Percentiles rank a stretch among this genome's conserved stretches.
Evolutionary conservation across 2,113 vertebrate genomes (phyloP).

Genomic region (Narcine bancroftii): DNA sequence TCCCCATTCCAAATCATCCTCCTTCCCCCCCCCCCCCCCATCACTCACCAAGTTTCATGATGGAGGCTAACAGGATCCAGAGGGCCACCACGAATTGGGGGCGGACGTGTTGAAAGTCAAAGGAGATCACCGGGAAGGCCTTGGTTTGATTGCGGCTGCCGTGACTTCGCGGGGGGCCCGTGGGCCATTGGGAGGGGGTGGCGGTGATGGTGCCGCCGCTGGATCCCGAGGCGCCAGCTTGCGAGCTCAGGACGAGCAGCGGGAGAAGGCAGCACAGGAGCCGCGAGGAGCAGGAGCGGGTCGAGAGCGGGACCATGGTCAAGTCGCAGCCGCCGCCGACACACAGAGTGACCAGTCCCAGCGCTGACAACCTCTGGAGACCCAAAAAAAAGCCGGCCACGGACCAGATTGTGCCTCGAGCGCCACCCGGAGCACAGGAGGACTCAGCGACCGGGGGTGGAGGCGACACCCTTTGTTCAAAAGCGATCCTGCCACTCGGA

Average conservation of each 20-base stretch:
- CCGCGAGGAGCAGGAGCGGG: neutral
- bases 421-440: neutral
- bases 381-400: neutral
- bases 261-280: neutral
- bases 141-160: slow-evolving; percentile 60
- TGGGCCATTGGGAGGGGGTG: no score
- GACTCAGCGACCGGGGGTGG: neutral
- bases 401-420: no score
- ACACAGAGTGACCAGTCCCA: no score
- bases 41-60: slow-evolving; percentile 91
- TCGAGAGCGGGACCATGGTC: neutral
- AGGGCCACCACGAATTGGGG: slow-evolving; percentile 79
- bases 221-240: no score
- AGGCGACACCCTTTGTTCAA: no score
- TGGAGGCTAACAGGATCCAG: slow-evolving; percentile 87
- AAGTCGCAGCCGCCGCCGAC: no score
- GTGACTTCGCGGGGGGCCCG: no score
- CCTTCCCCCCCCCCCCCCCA: neutral
- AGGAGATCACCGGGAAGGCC: slow-evolving; percentile 73
- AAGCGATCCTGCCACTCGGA: no score
- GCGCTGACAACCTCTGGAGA: no score
- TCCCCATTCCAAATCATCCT: no score
- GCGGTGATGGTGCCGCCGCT: no score
- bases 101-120: slow-evolving; percentile 65
- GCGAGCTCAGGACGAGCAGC: neutral